Evolutionary conservation across 1,140 invertebrate species (phyloP).

Genomic region (Holotrichia oblita): DNA sequence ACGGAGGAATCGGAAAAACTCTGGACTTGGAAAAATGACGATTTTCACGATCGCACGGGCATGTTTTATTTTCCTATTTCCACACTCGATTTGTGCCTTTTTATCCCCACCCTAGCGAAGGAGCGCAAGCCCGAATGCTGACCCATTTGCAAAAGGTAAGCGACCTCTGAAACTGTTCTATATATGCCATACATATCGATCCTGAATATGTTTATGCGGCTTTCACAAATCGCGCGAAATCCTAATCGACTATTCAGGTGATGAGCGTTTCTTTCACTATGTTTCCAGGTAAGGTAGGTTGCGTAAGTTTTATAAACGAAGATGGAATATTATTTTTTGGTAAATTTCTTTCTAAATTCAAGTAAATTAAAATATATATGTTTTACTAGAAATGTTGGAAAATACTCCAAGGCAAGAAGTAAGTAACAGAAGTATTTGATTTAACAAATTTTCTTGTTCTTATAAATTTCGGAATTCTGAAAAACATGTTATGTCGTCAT

Average conservation of each 20-base stretch:
- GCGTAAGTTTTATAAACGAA: background rate
- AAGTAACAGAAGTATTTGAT: too few species aligned
- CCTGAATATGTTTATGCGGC: background rate
- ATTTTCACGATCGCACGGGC: slow-evolving; percentile 18
- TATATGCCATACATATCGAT: slow-evolving; percentile 20
- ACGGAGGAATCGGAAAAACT: slow-evolving; percentile 13
- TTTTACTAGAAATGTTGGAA: too few species aligned
- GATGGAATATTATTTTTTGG: too few species aligned
- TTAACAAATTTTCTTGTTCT: too few species aligned
- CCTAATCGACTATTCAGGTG: background rate
- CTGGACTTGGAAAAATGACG: background rate
- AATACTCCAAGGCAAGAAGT: too few species aligned
- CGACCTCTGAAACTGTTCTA: slow-evolving; percentile 8
- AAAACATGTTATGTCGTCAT: too few species aligned
- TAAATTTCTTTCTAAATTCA: too few species aligned
- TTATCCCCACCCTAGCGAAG: slow-evolving; percentile 2
- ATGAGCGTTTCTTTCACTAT: background rate
- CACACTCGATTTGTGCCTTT: slow-evolving; percentile 16
- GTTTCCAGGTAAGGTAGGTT: background rate
- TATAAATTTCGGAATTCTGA: too few species aligned
- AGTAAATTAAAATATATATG: too few species aligned
- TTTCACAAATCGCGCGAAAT: slow-evolving; percentile 16
- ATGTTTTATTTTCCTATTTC: slow-evolving; percentile 28
- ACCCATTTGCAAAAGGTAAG: slow-evolving; percentile 33
- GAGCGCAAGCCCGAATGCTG: background rate